Conservation (phyloP, 2,113 vertebrate genomes). For the Pterocles orientalis region DNA sequence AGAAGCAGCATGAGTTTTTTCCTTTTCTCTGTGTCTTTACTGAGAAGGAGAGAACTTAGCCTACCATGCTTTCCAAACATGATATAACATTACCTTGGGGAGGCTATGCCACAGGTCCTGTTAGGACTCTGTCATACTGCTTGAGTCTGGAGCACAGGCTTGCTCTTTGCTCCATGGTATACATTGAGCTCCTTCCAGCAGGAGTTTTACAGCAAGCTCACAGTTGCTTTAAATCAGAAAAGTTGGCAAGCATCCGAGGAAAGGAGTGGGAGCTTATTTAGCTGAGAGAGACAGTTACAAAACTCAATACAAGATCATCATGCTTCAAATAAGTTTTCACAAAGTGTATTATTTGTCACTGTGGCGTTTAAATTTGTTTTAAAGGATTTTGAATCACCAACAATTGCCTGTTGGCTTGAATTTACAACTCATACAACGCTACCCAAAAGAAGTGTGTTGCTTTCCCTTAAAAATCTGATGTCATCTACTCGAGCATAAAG, state of each 20-base stretch:
- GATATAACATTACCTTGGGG: neutral
- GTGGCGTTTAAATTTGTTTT: neutral
- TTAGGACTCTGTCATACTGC: neutral
- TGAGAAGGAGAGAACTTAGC: neutral
- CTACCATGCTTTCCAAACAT: slow-evolving; percentile 23
- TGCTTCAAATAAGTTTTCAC: slow-evolving; percentile 44
- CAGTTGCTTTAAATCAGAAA: slow-evolving; percentile 86
- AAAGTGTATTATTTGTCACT: slow-evolving; percentile 5
- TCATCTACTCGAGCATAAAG: slow-evolving; percentile 45
- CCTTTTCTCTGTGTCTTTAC: neutral
- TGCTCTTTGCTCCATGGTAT: neutral
- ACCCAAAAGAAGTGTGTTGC: neutral
- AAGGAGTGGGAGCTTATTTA: slow-evolving; percentile 76
- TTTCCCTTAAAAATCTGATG: slow-evolving; percentile 17
- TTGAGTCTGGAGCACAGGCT: neutral
- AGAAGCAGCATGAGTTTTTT: slow-evolving; percentile 39
- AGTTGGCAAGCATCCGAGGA: slow-evolving; percentile 71
- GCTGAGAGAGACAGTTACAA: slow-evolving; percentile 70
- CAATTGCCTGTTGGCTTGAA: neutral
- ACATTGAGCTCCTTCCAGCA: slow-evolving; percentile 65
- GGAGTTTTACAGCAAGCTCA: slow-evolving; percentile 73
- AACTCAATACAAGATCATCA: slow-evolving; percentile 44
- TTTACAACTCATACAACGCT: slow-evolving; percentile 18
- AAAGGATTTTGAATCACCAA: slow-evolving; percentile 5
- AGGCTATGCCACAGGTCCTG: neutral